Conservation (phyloP, 2,113 vertebrate genomes). For the Poicephalus meyeri region DNA sequence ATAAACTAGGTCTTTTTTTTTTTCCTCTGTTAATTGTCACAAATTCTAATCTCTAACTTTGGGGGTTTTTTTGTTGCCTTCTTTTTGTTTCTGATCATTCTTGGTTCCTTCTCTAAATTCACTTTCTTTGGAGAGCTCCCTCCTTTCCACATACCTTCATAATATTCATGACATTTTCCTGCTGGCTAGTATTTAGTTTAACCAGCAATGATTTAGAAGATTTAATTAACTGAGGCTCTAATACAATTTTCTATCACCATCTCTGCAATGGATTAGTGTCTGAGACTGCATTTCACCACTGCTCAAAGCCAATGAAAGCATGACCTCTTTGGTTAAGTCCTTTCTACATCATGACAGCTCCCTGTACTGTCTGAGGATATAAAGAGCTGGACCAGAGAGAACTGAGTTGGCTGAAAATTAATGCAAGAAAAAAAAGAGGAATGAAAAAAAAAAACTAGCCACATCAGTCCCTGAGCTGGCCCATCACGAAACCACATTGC, state of each 20-base stretch:
- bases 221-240: neutral
- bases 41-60: neutral
- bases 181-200: neutral
- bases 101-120: neutral
- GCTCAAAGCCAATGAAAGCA: neutral
- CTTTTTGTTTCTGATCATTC: neutral
- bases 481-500: neutral
- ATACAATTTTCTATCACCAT: neutral
- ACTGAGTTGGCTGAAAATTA: neutral
- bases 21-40: neutral
- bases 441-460: neutral
- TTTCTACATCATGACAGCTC: neutral
- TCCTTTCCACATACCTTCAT: neutral
- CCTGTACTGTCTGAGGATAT: neutral
- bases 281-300: neutral
- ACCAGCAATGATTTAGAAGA: neutral
- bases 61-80: neutral
- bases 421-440: neutral
- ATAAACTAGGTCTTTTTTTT: neutral
- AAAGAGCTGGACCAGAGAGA: neutral
- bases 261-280: neutral
- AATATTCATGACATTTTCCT: neutral
- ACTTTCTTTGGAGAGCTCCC: neutral
- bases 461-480: neutral
- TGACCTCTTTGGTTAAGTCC: neutral